These are phyloP conservation scores for Scyliorhinus canicula DNA, from an alignment of 2,797 vertebrate species.

Conservation along the genomic window DNA sequence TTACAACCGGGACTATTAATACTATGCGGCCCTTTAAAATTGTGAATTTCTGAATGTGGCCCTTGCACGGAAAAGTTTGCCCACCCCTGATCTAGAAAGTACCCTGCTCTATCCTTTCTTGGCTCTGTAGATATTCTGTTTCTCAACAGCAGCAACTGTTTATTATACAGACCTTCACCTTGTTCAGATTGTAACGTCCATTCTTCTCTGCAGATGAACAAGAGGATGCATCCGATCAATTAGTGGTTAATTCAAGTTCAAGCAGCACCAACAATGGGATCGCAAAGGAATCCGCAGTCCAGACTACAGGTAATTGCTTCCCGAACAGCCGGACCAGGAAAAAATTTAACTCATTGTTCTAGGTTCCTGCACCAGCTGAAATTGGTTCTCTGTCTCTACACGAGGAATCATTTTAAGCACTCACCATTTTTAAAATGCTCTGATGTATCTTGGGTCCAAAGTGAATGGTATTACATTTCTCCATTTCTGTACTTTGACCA, in stretches of 20 bases:
- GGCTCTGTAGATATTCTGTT: neutral
- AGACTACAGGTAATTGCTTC: slow-evolving; percentile 72
- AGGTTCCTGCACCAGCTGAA: neutral
- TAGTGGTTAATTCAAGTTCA: slow-evolving; percentile 50
- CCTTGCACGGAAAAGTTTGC: too few relatives aligned
- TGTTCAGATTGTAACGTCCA: neutral
- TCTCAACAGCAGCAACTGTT: too few relatives aligned
- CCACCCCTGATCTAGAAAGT: too few relatives aligned
- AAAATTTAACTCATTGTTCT: slow-evolving; percentile 14
- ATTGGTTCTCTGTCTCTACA: neutral
- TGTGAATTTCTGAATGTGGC: too few relatives aligned
- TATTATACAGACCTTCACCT: neutral
- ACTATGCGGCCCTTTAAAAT: too few relatives aligned
- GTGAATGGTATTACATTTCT: neutral
- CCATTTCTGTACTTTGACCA: neutral
- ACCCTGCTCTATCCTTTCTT: neutral
- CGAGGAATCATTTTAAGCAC: neutral
- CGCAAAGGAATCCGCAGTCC: slow-evolving; percentile 67
- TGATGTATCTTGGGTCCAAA: neutral
- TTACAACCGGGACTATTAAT: too few relatives aligned
- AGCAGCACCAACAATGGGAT: slow-evolving; percentile 54
- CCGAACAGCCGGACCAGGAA: neutral
- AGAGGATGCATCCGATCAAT: slow-evolving; percentile 63
- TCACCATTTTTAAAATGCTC: neutral
- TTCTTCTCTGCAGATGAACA: slow-evolving; percentile 66